Base-by-base conservation (phyloP, 2,113 vertebrate species). In the Struthio camelus region DNA sequence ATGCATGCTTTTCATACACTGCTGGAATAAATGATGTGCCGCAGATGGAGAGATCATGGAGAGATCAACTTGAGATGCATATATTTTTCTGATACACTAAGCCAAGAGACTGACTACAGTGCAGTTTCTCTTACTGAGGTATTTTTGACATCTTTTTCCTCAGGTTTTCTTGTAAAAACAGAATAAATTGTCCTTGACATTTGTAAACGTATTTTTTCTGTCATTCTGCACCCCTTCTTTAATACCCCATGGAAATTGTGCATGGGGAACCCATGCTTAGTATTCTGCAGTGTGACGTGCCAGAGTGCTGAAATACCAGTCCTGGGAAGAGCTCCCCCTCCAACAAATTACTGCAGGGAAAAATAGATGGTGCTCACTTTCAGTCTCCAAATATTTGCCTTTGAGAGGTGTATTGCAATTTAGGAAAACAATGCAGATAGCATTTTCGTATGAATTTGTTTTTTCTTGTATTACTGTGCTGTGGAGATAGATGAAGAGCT, bases 91-190 rank as follows among this genome's bases (percentile, higher is more conserved):
- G 36, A 94, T 89, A 80, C 36, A 42, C 80, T 85, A 93, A 91
- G 32, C 40, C 64, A 58, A 71, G 11, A 14, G n/a, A 80, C 40
- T 77, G 72, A 79, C 38, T 81, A 69, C 23, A 59, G 67, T 42
- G 54, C 36, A 46, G 58, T 89, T 93, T 85, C 53, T 91, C 71
- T 70, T 80, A 62, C 84, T 87, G 80, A 69, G 70, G 5, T 80
- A 72, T 80, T 92, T 94, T 96, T 90, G 20, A 84, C 25, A 7
- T 85, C 38, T 89, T 95, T 97, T 96, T 92, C 50, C 50, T 80
- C 80, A 66, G 22, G 50, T 94, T 77, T 94, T 24, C 71, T 91
- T 93, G 27, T 82, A 92, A 94, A 92, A 40, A 77, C 32, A 91
- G 36, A 92, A 94, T 77, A 92, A 95, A 95, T 87, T 94, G 53